These are phyloP conservation scores for Marronus borbonicus DNA, from an alignment of 2,888 invertebrate genomes.

Conservation along the genomic window DNA sequence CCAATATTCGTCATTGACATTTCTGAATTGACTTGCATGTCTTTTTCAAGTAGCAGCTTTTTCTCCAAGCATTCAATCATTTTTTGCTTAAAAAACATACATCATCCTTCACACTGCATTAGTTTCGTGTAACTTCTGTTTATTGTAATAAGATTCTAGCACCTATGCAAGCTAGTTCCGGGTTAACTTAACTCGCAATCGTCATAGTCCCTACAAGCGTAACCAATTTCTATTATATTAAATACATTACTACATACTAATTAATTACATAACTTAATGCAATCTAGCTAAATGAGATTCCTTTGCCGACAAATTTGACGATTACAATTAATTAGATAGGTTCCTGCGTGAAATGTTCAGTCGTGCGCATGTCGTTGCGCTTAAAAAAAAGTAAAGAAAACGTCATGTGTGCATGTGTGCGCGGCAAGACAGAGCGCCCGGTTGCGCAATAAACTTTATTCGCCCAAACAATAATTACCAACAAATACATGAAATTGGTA, in stretches of 20 bases:
- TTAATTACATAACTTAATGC: slow-evolving; percentile 28
- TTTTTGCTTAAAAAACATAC: too few species aligned
- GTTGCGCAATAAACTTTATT: slow-evolving; percentile 37
- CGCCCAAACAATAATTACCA: slow-evolving; percentile 34
- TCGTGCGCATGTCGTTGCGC: slow-evolving; percentile 30
- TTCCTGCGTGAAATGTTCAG: slow-evolving; percentile 15
- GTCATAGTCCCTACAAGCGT: too few species aligned
- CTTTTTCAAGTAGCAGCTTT: too few species aligned
- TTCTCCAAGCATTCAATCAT: too few species aligned
- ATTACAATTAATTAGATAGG: slow-evolving; percentile 28
- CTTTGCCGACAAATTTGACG: slow-evolving; percentile 31
- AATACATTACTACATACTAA: not conserved
- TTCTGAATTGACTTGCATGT: too few species aligned
- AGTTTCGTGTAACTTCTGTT: too few species aligned
- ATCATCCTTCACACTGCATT: too few species aligned
- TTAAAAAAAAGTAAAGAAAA: slow-evolving; percentile 10
- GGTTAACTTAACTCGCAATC: too few species aligned
- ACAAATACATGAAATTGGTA: slow-evolving; percentile 41
- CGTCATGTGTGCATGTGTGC: slow-evolving; percentile 14
- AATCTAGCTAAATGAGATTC: slow-evolving; percentile 13
- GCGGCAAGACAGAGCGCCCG: slow-evolving; percentile 7
- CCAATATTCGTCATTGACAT: too few species aligned
- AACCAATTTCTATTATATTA: too few species aligned
- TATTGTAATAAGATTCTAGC: too few species aligned
- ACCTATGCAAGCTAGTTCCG: too few species aligned